A percentile compares a stretch with the other conserved stretches of the same genome.
phyloP scores from a whole-genome alignment of 2,888 invertebrate species.

The Eledona agricola region DNA sequence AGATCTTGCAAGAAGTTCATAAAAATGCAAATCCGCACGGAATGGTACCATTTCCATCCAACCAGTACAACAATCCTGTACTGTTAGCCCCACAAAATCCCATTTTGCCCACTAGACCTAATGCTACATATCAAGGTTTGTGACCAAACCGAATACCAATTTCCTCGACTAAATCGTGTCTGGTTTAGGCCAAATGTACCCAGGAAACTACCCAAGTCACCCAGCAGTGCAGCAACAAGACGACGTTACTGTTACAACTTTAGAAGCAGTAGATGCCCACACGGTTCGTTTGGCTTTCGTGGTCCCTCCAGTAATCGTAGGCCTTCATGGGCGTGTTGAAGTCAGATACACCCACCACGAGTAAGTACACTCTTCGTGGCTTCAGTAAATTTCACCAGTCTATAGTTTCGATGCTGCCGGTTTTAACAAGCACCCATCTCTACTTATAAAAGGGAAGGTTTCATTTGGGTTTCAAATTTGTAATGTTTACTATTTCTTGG shows the following conservation, averaged over 20 bases:
- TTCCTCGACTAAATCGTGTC: background rate
- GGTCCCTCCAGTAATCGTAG: constrained; percentile 83
- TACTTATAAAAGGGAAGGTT: no score
- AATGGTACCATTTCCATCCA: constrained; percentile 35
- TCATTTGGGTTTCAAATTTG: no score
- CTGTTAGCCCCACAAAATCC: constrained; percentile 52
- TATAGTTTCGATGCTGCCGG: no score
- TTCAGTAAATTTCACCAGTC: no score
- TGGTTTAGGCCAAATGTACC: constrained; percentile 32
- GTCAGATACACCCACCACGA: constrained; percentile 82
- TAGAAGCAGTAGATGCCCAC: constrained; percentile 81
- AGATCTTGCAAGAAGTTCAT: constrained; percentile 58
- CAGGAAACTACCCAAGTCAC: constrained; percentile 61
- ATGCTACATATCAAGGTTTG: constrained; percentile 52
- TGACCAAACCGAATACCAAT: constrained; percentile 10
- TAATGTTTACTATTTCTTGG: no score
- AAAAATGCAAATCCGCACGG: constrained; percentile 49
- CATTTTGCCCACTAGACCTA: constrained; percentile 48
- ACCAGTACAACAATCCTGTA: constrained; percentile 45
- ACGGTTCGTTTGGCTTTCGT: constrained; percentile 84
- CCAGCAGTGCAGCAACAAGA: constrained; percentile 54
- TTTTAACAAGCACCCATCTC: no score
- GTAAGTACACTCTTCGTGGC: no score
- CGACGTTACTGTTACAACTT: constrained; percentile 65
- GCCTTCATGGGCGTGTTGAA: constrained; percentile 87